Percentiles rank a stretch among this genome's conserved stretches.
These are phyloP conservation scores for Enteromius radiatus DNA, from an alignment of 2,797 vertebrate species.

Conservation along the genomic window DNA sequence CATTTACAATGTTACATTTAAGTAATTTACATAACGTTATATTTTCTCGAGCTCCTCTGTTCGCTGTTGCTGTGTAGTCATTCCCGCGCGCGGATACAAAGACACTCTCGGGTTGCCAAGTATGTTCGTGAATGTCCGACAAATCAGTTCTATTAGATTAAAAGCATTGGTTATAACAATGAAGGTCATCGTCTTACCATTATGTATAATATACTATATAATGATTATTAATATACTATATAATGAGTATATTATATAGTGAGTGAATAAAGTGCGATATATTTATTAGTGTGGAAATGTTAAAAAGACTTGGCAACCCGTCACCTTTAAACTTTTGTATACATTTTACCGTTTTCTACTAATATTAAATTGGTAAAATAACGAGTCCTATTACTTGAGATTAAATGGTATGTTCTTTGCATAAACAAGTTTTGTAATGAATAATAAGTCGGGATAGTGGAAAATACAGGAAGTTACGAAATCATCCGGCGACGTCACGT, in stretches of 20 bases:
- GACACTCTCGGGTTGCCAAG: constrained; percentile 49
- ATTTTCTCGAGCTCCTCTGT: not conserved
- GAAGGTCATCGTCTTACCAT: accelerated
- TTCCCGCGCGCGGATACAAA: constrained; percentile 50
- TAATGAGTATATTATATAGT: no score
- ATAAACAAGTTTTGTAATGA: not conserved
- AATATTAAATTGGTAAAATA: not conserved
- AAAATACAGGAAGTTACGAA: constrained; percentile 18
- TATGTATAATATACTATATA: not conserved
- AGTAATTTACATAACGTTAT: no score
- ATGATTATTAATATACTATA: not conserved
- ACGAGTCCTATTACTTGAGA: not conserved
- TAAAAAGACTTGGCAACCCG: constrained; percentile 19
- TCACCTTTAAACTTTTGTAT: not conserved
- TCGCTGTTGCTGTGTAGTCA: not conserved
- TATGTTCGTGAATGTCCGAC: not conserved
- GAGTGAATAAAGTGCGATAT: not conserved
- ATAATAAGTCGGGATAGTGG: not conserved
- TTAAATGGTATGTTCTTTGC: not conserved
- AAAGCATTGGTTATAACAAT: not conserved
- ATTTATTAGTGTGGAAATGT: not conserved
- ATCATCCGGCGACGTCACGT: constrained; percentile 36
- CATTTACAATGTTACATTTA: not conserved
- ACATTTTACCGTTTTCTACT: not conserved
- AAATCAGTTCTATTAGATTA: no score